Base-by-base conservation (phyloP, 92 coral and sea anemone species). In the Desmophyllum pertusum region DNA sequence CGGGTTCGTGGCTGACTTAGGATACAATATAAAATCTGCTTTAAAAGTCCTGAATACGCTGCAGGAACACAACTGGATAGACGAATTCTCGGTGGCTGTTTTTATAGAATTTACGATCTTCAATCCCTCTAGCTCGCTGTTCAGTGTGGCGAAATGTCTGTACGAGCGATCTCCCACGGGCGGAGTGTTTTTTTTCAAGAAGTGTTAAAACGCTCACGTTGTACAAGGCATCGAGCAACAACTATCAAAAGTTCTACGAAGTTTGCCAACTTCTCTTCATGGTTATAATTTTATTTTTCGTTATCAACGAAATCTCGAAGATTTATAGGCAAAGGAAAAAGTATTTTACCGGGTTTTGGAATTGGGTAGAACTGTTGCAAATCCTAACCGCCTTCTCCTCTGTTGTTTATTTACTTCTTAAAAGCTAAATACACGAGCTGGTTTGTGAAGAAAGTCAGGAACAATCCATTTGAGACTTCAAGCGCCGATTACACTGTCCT, bases 1-100 rank as follows among this genome's bases (percentile, higher is more conserved):
- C 25, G 97, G 97, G 25, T 93, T 77, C 39, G 93, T 91, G 30
- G 93, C 94, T 13, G 97, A 91, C 76, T 81, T 93, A 68, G 97
- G 97, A n/a, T 91, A 93, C 84, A 87, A 93, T 59, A 65, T 71
- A 31, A 70, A 81, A 45, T 82, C 93, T 36, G 97, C 97, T 27
- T 65, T 64, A 55, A 76, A 66, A 1, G 90, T 91, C 15, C 53
- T 93, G 11, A 38, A 87, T 42, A 78, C 76, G 19, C 81, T 93
- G 3, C 36, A 89, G 40, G 71, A 42, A 70, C 78, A 92, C 70
- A 79, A 81, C 30, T 93, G 97, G 97, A 71, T 92, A 10, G 97
- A 93, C 75, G 73, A 81, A 23, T 73, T 82, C 18, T 92, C 97
- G 4, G 89, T 61, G 10, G 97, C 89, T 1, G 84, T 93, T 19